Percentiles rank a stretch among this genome's conserved stretches.
Conservation (phyloP, 1,140 invertebrate genomes). For the Eumeta japonica region DNA sequence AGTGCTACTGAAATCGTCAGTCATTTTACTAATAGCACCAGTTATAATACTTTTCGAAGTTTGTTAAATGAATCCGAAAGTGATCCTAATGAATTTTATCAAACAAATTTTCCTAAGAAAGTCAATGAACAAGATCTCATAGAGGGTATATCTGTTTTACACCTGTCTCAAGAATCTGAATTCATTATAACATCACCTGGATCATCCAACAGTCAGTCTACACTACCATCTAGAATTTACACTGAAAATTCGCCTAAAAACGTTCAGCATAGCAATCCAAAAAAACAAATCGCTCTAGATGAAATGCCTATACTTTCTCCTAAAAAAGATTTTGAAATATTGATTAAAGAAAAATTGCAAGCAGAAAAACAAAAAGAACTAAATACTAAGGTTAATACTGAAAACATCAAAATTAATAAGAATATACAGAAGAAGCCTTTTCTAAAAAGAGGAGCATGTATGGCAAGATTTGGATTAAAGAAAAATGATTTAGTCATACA, state of each 20-base stretch:
- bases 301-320: slow-evolving; percentile 47
- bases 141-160: slow-evolving; percentile 38
- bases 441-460: slow-evolving; percentile 39
- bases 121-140: slow-evolving; percentile 28
- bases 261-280: too few species aligned
- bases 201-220: slow-evolving; percentile 19
- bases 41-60: slow-evolving; percentile 43
- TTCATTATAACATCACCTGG: slow-evolving; percentile 27
- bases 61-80: too few species aligned
- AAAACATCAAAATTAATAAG: slow-evolving; percentile 3
- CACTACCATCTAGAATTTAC: slow-evolving; percentile 4
- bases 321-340: slow-evolving; percentile 41
- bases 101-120: slow-evolving; percentile 11
- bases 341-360: slow-evolving; percentile 36
- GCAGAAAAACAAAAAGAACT: slow-evolving; percentile 16
- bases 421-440: slow-evolving; percentile 28
- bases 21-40: slow-evolving; percentile 45
- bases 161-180: slow-evolving; percentile 45
- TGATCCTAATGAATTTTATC: too few species aligned
- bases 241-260: not conserved
- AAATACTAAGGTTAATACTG: slow-evolving; percentile 10
- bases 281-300: slow-evolving; percentile 40
- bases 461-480: slow-evolving; percentile 35
- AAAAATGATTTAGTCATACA: slow-evolving; percentile 40
- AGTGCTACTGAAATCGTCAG: slow-evolving; percentile 45